These are phyloP conservation scores for Mayetiola destructor DNA, from an alignment of 2,888 invertebrate species.

Conservation along the genomic window DNA sequence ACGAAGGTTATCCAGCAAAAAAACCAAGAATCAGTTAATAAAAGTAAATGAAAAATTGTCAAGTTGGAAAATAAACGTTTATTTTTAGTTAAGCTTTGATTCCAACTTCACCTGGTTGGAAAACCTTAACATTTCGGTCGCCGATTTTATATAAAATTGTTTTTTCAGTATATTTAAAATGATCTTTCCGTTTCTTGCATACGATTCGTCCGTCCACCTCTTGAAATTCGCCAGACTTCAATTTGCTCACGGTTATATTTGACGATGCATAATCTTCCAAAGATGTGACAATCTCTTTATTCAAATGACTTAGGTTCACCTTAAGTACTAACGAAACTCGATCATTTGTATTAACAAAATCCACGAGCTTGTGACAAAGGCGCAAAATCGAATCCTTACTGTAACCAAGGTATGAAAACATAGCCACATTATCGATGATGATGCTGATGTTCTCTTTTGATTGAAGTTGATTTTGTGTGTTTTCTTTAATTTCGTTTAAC, in stretches of 20 bases:
- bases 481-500: constrained; percentile 34
- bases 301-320: constrained; percentile 42
- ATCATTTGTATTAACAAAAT: constrained; percentile 22
- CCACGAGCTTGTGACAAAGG: constrained; percentile 37
- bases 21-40: neutral
- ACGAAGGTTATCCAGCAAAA: neutral
- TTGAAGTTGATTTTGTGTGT: constrained; percentile 31
- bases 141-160: constrained; percentile 47
- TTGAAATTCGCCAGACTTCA: constrained; percentile 56
- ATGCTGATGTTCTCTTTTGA: constrained; percentile 38
- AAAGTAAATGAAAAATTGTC: neutral
- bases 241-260: constrained; percentile 45
- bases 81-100: constrained; percentile 27
- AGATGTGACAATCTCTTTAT: constrained; percentile 43
- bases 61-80: neutral
- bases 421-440: constrained; percentile 57
- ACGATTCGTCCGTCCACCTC: constrained; percentile 57
- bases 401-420: constrained; percentile 50
- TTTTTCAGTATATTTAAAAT: constrained; percentile 25
- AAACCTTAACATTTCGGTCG: constrained; percentile 59
- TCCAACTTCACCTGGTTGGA: constrained; percentile 48
- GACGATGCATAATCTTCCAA: constrained; percentile 49
- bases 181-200: constrained; percentile 25
- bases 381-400: constrained; percentile 39
- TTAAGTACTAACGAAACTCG: constrained; percentile 43